Conservation (phyloP, 1,140 invertebrate genomes). For the Drosophila tropicalis region DNA sequence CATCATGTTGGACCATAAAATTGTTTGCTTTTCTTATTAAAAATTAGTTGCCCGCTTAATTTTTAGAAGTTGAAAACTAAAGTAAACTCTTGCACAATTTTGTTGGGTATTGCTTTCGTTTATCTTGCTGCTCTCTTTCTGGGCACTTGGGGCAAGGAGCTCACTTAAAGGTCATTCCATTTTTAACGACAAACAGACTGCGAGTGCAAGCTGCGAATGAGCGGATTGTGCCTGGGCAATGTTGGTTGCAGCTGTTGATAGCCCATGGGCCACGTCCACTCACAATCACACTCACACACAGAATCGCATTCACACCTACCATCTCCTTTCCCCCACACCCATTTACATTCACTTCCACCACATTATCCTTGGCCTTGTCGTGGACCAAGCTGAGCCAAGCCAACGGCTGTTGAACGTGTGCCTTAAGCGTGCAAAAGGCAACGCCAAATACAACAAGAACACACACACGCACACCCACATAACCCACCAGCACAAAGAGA, state of each 20-base stretch:
- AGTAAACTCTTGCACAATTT: neutral
- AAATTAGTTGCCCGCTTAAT: constrained; percentile 19
- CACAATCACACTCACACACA: neutral
- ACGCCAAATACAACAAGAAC: constrained; percentile 1
- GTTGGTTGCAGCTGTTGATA: constrained; percentile 21
- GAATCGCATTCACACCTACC: neutral
- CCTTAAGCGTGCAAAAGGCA: constrained; percentile 15
- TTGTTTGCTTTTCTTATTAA: constrained; percentile 18
- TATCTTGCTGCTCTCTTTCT: neutral
- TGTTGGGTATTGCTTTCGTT: neutral
- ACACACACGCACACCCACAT: constrained; percentile 2
- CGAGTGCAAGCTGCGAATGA: constrained; percentile 3
- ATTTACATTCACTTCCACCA: neutral
- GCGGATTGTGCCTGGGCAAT: neutral
- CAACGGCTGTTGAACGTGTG: constrained; percentile 16
- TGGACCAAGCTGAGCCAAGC: constrained; percentile 7
- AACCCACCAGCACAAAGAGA: neutral
- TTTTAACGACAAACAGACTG: neutral
- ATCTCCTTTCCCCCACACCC: neutral
- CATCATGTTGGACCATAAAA: constrained; percentile 13
- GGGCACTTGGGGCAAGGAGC: too few species aligned
- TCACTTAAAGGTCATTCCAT: constrained; percentile 10
- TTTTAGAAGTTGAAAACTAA: constrained; percentile 5
- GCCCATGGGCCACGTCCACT: neutral
- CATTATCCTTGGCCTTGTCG: constrained; percentile 26